phyloP scores from a whole-genome alignment of 2,888 invertebrate species.

The Philaethria dido region DNA sequence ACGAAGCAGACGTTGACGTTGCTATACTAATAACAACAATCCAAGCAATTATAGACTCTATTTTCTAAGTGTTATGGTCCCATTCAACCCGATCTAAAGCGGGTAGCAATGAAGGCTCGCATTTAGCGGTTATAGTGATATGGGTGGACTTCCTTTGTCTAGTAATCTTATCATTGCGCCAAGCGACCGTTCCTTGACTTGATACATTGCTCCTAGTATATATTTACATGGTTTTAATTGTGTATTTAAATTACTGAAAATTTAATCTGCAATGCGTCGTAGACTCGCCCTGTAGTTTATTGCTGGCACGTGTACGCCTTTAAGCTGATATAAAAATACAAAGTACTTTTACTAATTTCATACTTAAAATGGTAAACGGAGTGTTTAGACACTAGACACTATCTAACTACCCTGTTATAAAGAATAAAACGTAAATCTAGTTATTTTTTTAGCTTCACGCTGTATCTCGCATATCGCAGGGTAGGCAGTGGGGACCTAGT shows the following conservation, averaged over 20 bases:
- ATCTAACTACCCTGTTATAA: no score
- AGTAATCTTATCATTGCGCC: constrained; percentile 79
- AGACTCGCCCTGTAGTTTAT: background rate
- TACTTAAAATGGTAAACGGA: no score
- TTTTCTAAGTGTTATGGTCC: constrained; percentile 58
- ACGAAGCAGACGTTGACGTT: constrained; percentile 80
- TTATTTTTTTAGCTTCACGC: no score
- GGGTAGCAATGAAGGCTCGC: constrained; percentile 78
- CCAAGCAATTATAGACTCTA: constrained; percentile 65
- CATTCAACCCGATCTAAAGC: constrained; percentile 48
- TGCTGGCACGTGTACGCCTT: background rate
- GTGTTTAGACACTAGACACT: no score
- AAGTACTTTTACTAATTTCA: no score
- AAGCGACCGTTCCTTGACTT: constrained; percentile 73
- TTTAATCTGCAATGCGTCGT: constrained; percentile 27
- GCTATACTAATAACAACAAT: constrained; percentile 70
- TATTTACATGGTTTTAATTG: constrained; percentile 59
- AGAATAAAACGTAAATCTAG: no score
- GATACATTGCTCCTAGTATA: constrained; percentile 72
- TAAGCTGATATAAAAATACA: no score
- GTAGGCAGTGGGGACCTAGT: no score
- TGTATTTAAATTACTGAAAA: constrained; percentile 34
- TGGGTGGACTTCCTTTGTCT: constrained; percentile 83
- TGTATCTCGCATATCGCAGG: no score
- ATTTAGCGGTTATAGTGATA: constrained; percentile 81